Evolutionary conservation across 2,797 vertebrate genomes (phyloP), one percentile per base, ranked within the genome.

Genomic region (Rhadinocentrus ornatus): DNA sequence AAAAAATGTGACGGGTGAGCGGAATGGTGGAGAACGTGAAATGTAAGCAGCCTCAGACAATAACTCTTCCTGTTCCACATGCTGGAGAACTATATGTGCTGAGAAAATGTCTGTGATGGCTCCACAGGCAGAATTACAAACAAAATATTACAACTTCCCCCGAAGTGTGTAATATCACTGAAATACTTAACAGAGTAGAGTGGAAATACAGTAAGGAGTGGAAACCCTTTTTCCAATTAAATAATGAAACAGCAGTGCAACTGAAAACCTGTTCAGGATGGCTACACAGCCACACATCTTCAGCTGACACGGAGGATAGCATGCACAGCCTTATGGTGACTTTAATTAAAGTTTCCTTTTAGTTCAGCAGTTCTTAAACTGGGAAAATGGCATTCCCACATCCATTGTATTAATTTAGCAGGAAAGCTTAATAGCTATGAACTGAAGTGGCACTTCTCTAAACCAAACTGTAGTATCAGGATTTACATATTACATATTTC

Each of bases 221-320:
- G 90, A 94, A 94, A 93, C 88, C 90, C 89, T 90, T 92, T 92
- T 94, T 93, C 93, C 93, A 92, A 94, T 94, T 95, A 93, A 95
- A 95, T 95, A 94, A 95, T 95, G 94, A 86, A 95, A 93, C 75
- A 94, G 93, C 39, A 64, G 83, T 94, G 94, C 93, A 95, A 95
- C 93, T 92, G 83, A 93, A 91, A 94, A 90, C 94, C 93, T 72
- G 91, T 90, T 93, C 87, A 80, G 94, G 88, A 71, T 89, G 92
- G 82, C 90, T 93, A 92, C 89, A 83, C 89, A 80, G 75, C 65
- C 84, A 78, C 53, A 68, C 84, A 59, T 76, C 77, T 77, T 81
- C 77, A 65, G 71, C 79, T 26, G 79, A 68, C 75, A 78, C 61
- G 64, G 22, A 37, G 53, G 54, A 29, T 2, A 74, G 73, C 80